These are phyloP conservation scores for Sebastes trivittatus DNA, from an alignment of 2,797 vertebrate species.

Conservation along the genomic window DNA sequence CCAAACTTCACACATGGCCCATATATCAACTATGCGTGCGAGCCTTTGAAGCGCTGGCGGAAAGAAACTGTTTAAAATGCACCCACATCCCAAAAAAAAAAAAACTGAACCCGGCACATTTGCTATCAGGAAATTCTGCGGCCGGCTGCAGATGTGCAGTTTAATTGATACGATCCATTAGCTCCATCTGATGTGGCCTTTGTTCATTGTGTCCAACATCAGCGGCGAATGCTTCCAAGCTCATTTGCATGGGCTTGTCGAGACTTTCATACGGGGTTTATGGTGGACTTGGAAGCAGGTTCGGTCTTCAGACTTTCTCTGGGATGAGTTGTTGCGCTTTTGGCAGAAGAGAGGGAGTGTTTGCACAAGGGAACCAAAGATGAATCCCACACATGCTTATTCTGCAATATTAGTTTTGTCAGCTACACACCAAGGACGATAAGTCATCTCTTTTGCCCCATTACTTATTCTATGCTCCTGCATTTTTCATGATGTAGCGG, in stretches of 20 bases:
- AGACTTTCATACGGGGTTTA: slow-evolving; percentile 30
- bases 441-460: slow-evolving; percentile 10
- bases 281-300: background rate
- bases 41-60: slow-evolving; percentile 30
- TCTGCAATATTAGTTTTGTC: slow-evolving; percentile 3
- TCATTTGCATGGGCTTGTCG: slow-evolving; percentile 47
- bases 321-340: slow-evolving; percentile 26
- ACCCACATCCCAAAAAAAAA: slow-evolving; percentile 32
- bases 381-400: slow-evolving; percentile 21
- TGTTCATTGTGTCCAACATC: slow-evolving; percentile 53
- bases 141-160: slow-evolving; percentile 49
- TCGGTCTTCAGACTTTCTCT: slow-evolving; percentile 20
- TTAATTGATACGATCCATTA: slow-evolving; percentile 68
- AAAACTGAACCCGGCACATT: slow-evolving; percentile 19
- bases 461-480: background rate
- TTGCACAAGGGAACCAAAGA: slow-evolving; percentile 18
- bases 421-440: slow-evolving; percentile 7
- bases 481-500: background rate
- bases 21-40: slow-evolving; percentile 50
- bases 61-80: slow-evolving; percentile 32
- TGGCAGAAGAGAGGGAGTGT: background rate
- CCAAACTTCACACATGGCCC: slow-evolving; percentile 54
- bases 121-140: slow-evolving; percentile 40
- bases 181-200: slow-evolving; percentile 61
- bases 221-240: slow-evolving; percentile 69